These are phyloP conservation scores for Leucoma salicis DNA, from an alignment of 2,888 invertebrate genomes.

Conservation along the genomic window DNA sequence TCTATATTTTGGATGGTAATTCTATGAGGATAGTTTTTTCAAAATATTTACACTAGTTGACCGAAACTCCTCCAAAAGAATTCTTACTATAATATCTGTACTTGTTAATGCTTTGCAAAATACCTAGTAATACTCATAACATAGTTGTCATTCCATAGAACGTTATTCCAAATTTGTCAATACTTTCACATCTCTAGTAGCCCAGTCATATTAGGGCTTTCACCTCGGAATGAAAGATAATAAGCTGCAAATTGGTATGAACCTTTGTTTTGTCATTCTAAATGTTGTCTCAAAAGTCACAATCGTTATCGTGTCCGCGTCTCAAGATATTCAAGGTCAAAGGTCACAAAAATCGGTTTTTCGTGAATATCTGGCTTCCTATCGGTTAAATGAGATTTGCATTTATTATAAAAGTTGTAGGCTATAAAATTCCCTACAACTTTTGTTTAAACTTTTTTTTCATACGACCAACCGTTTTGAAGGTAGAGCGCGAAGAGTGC, in stretches of 20 bases:
- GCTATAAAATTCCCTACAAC: slow-evolving; percentile 1
- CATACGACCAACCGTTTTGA: slow-evolving; percentile 1
- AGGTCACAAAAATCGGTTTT: background rate
- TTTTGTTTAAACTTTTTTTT: slow-evolving; percentile 1
- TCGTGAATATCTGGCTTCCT: slow-evolving; percentile 1
- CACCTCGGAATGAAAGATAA: slow-evolving; percentile 1
- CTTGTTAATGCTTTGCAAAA: too few species aligned
- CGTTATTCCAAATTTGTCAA: too few species aligned
- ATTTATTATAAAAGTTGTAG: slow-evolving; percentile 1
- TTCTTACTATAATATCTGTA: too few species aligned
- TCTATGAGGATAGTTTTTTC: too few species aligned
- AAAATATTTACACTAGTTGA: too few species aligned
- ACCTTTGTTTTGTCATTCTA: slow-evolving; percentile 1
- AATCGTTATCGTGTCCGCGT: slow-evolving; percentile 1
- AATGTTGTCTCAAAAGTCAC: slow-evolving; percentile 1
- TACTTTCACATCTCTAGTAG: too few species aligned
- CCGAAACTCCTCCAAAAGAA: too few species aligned
- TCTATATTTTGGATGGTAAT: too few species aligned
- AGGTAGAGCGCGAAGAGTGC: slow-evolving; percentile 1
- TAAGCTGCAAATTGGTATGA: slow-evolving; percentile 1
- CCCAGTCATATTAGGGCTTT: slow-evolving; percentile 1
- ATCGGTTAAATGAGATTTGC: slow-evolving; percentile 1
- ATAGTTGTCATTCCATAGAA: too few species aligned
- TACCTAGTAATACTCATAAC: too few species aligned
- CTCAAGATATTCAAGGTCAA: background rate